Conservation (phyloP, 2,797 vertebrate genomes). For the Halcyon badia region DNA sequence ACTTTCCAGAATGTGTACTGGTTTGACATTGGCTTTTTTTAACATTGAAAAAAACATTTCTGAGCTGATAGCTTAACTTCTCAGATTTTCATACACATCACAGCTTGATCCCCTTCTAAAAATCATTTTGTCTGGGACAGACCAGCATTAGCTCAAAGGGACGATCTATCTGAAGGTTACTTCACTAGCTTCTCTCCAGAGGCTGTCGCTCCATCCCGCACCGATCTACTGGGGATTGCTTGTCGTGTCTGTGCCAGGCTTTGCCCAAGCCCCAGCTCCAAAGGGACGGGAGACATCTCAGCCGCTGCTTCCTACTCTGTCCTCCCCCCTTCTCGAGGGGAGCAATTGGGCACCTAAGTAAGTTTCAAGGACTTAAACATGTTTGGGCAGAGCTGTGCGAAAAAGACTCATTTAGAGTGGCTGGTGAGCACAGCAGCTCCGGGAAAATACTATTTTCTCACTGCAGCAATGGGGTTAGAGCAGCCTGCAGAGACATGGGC, state of each 20-base stretch:
- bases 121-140: rapidly evolving
- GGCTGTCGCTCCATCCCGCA: rapidly evolving
- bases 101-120: not conserved
- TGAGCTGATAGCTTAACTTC: not conserved
- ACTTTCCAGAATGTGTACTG: not conserved
- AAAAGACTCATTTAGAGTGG: constrained; percentile 11
- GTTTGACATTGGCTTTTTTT: not conserved
- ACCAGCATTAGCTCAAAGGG: not conserved
- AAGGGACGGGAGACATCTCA: not conserved
- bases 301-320: rapidly evolving
- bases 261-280: not conserved
- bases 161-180: rapidly evolving
- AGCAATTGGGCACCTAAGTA: not conserved
- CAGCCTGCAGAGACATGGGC: not conserved
- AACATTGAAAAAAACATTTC: rapidly evolving
- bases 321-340: not conserved
- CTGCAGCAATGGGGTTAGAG: not conserved
- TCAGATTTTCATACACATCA: too few species aligned
- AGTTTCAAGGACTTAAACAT: constrained; percentile 42
- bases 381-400: constrained; percentile 52
- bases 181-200: too few species aligned
- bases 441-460: constrained; percentile 43
- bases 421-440: not conserved
- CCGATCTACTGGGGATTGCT: rapidly evolving
- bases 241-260: rapidly evolving